These are phyloP conservation scores for Tyrannus savana DNA, from an alignment of 2,113 vertebrate species.

Conservation along the genomic window DNA sequence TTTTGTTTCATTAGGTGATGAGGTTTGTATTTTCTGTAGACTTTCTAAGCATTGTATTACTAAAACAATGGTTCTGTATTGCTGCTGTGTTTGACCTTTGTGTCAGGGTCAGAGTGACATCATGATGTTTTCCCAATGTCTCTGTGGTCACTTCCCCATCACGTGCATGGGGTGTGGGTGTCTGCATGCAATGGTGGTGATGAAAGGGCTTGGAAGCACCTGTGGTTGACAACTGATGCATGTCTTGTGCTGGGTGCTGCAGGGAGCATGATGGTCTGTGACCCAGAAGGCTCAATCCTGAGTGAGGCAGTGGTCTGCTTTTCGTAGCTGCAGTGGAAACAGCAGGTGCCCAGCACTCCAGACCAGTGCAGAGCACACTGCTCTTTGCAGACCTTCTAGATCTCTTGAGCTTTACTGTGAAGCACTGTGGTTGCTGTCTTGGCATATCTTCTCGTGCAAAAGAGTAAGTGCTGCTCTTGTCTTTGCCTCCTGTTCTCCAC, in stretches of 20 bases:
- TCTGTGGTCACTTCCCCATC: not conserved
- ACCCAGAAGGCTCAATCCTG: not conserved
- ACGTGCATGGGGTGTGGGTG: accelerated
- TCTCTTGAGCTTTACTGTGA: not conserved
- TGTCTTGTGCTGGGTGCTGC: not conserved
- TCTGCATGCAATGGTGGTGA: not conserved
- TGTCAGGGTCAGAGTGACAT: not conserved
- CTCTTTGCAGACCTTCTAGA: not conserved
- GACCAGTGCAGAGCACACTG: not conserved
- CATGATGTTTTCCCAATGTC: not conserved
- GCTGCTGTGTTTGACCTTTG: not conserved
- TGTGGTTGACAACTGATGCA: not conserved
- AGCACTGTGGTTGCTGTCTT: not conserved
- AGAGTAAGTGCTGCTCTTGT: not conserved
- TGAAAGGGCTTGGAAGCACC: not conserved
- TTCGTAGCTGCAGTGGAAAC: not conserved
- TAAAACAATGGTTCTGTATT: not conserved
- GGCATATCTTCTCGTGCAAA: not conserved
- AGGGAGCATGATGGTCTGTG: accelerated
- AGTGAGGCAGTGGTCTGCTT: not conserved
- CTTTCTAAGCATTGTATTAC: not conserved
- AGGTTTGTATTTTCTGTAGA: not conserved
- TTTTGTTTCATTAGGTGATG: not conserved
- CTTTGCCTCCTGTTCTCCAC: not conserved
- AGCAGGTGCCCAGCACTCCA: not conserved